These are phyloP conservation scores for Corythucha ciliata DNA, from an alignment of 2,888 invertebrate genomes.

Conservation along the genomic window DNA sequence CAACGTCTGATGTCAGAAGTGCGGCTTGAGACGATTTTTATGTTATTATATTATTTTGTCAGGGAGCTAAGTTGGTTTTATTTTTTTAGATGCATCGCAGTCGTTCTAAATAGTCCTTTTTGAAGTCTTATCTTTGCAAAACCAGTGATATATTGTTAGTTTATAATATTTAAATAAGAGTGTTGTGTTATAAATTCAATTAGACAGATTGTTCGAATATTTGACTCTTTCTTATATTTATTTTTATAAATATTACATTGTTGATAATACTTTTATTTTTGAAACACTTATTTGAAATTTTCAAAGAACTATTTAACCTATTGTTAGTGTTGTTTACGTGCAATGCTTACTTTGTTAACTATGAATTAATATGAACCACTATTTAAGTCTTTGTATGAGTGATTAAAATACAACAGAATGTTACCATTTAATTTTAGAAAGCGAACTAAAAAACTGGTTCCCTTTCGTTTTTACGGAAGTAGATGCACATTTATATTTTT, in stretches of 20 bases:
- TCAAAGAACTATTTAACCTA: constrained; percentile 32
- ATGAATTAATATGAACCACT: constrained; percentile 31
- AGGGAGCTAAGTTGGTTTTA: too few species aligned
- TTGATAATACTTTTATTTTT: constrained; percentile 32
- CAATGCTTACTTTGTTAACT: constrained; percentile 33
- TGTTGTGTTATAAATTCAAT: constrained; percentile 32
- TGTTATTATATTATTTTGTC: too few species aligned
- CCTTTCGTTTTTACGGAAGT: constrained; percentile 24
- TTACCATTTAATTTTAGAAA: constrained; percentile 29
- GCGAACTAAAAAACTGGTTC: constrained; percentile 10
- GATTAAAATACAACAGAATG: constrained; percentile 30
- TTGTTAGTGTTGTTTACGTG: constrained; percentile 33
- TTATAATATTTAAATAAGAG: constrained; percentile 29
- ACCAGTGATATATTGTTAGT: constrained; percentile 31
- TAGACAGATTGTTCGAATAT: constrained; percentile 31
- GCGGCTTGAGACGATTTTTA: too few species aligned
- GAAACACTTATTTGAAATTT: constrained; percentile 31
- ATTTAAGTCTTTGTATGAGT: constrained; percentile 31
- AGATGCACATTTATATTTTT: too few species aligned
- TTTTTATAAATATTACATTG: constrained; percentile 32
- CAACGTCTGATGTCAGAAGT: too few species aligned
- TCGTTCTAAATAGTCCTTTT: constrained; percentile 25
- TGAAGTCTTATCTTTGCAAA: constrained; percentile 29
- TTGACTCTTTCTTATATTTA: constrained; percentile 32
- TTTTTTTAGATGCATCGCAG: too few species aligned